phyloP scores from a whole-genome alignment of 2,113 vertebrate species.

The Excalfactoria chinensis region DNA sequence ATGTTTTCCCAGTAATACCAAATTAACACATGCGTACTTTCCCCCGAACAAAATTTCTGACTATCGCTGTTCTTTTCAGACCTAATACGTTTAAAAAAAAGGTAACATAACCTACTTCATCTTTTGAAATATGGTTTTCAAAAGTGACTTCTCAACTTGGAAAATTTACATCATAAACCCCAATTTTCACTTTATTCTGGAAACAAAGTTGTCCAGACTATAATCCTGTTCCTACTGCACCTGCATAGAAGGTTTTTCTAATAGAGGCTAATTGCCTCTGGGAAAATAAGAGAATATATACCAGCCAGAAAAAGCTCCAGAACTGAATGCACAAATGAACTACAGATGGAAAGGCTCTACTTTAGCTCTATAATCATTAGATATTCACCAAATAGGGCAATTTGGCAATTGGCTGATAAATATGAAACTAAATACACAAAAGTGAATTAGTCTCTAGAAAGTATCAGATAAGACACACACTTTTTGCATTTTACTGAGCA shows the following conservation, averaged over 20 bases:
- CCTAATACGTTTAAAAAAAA: slow-evolving; percentile 51
- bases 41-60: slow-evolving; percentile 44
- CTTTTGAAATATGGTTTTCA: slow-evolving; percentile 19
- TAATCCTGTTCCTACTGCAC: background rate
- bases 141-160: slow-evolving; percentile 17
- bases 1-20: slow-evolving; percentile 60
- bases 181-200: background rate
- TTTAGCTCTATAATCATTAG: background rate
- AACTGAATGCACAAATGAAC: background rate
- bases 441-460: background rate
- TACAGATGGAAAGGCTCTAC: background rate
- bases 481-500: background rate
- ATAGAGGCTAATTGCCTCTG: background rate
- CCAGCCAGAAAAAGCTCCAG: background rate
- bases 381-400: background rate
- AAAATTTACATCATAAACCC: background rate
- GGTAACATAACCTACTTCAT: background rate
- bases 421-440: background rate
- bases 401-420: background rate
- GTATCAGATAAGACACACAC: background rate
- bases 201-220: background rate
- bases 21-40: slow-evolving; percentile 33
- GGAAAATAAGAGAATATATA: background rate
- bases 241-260: background rate
- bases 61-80: slow-evolving; percentile 19